Conservation (phyloP, 2,797 vertebrate genomes). For the Dermochelys coriacea region DNA sequence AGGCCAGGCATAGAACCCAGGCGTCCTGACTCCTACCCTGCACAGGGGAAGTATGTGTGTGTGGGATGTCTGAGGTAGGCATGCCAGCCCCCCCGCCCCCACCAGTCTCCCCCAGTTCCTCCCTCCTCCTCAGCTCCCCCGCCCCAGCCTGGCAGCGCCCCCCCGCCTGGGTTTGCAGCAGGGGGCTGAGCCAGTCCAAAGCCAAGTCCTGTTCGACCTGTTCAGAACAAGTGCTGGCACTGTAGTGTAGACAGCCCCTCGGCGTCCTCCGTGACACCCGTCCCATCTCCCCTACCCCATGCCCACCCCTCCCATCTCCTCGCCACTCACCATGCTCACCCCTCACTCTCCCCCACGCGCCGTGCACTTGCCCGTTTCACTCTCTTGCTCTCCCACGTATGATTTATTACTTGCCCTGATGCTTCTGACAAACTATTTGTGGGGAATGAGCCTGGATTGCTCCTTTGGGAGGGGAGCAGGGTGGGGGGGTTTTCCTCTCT, state of each 20-base stretch:
- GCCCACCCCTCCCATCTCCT: not conserved
- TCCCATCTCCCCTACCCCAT: too few relatives aligned
- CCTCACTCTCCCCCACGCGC: not conserved
- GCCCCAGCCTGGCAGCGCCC: too few relatives aligned
- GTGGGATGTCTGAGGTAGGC: too few relatives aligned
- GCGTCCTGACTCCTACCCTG: not conserved
- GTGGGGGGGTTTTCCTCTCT: slow-evolving; percentile 82
- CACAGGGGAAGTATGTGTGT: too few relatives aligned
- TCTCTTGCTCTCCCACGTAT: slow-evolving; percentile 72
- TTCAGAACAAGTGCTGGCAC: too few relatives aligned
- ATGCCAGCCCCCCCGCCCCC: too few relatives aligned
- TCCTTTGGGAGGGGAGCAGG: slow-evolving; percentile 92
- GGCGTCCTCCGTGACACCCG: not conserved
- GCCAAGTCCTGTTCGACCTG: too few relatives aligned
- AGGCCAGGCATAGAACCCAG: not conserved
- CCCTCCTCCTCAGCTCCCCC: not conserved
- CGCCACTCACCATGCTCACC: too few relatives aligned
- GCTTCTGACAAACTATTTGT: slow-evolving; percentile 97
- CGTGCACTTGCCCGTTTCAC: not conserved
- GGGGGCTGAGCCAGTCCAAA: too few relatives aligned
- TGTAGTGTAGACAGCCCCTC: too few relatives aligned
- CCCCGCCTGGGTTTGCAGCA: too few relatives aligned
- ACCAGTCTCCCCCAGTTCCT: too few relatives aligned
- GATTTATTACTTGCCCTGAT: slow-evolving; percentile 96
- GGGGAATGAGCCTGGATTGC: slow-evolving; percentile 95